phyloP scores from a whole-genome alignment of 1,140 invertebrate genomes.

The Macrotrachela quadricornifera region DNA sequence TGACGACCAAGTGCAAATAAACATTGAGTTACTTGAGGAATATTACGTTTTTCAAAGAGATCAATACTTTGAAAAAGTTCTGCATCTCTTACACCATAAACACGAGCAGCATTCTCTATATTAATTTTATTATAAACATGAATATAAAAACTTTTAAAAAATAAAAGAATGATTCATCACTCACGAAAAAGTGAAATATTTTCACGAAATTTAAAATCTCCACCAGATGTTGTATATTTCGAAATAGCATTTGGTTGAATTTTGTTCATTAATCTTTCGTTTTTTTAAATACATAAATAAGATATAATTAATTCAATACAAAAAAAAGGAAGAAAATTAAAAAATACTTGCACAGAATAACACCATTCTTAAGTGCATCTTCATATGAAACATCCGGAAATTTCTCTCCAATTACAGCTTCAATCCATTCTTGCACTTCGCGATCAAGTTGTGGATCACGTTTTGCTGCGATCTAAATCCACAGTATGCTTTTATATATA shows the following conservation, averaged over 20 bases:
- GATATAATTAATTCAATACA: slow-evolving; percentile 45
- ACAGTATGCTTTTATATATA: not conserved
- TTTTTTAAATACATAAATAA: no score
- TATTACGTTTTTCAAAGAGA: slow-evolving; percentile 73
- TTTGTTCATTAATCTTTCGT: slow-evolving; percentile 73
- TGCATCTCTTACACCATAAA: slow-evolving; percentile 62
- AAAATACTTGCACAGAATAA: slow-evolving; percentile 52
- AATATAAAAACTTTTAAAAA: no score
- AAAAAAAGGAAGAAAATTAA: not conserved
- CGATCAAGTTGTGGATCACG: slow-evolving; percentile 49
- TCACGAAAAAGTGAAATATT: slow-evolving; percentile 72
- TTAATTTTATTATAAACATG: no score
- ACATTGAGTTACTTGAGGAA: slow-evolving; percentile 62
- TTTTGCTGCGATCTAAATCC: slow-evolving; percentile 11
- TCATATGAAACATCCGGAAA: slow-evolving; percentile 41
- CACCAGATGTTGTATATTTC: slow-evolving; percentile 65
- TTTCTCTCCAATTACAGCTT: slow-evolving; percentile 56
- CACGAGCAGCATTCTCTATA: slow-evolving; percentile 29
- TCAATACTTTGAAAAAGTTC: slow-evolving; percentile 84
- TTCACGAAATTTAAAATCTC: slow-evolving; percentile 84
- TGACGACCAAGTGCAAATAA: no score
- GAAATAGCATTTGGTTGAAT: slow-evolving; percentile 51
- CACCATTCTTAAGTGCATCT: slow-evolving; percentile 71
- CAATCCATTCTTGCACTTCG: slow-evolving; percentile 75
- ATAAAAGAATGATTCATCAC: no score